Base-by-base conservation (phyloP, 2,888 invertebrate species). In the Cryptus armator region DNA sequence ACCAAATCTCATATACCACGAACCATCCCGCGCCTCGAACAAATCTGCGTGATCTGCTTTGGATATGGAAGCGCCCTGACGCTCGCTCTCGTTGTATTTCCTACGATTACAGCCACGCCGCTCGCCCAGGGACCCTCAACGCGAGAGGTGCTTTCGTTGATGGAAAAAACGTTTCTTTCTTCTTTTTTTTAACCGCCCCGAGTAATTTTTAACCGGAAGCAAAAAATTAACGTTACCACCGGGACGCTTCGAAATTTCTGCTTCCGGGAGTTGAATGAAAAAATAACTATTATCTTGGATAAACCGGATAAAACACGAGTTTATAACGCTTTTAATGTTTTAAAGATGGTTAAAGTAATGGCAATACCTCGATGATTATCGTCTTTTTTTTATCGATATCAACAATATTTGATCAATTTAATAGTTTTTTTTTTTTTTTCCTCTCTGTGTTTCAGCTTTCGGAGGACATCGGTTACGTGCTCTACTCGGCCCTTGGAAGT, bases 401-500 rank as follows among this genome's bases (percentile, higher is more conserved):
- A 53, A 10, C 53, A 10, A 53, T 43, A 67, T 43, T 19, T 37
- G n/a, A 16, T 37, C 6, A 37, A 9, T 59, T 6, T 44, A 56
- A 67, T 29, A n/a, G 37, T 32, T 32, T 62, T 62, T 46, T 43
- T 32, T 32, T 62, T 62, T 46, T 43, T 51, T 68, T 82, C 24
- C 43, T 68, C 19, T 89, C 91, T 90, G 90, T 91, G 91, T 96
- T 96, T 74, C 96, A 98, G 98, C 95, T 98, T 93, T 99, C 98
- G 91, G 98, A 98, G 93, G 99, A 99, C 95, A 96, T 99, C 92
- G 99, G 99, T 87, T 99, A 99, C 95, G 99, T 99, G 92, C 95
- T 99, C 84, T 99, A 99, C 95, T 99, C 99, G 24, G 98, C 99
- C 24, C 96, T 99, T 91, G 99, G 99, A 90, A 99, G 99, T 92